Conservation (phyloP, 1,140 invertebrate genomes). For the Sminthurides bifidus region DNA sequence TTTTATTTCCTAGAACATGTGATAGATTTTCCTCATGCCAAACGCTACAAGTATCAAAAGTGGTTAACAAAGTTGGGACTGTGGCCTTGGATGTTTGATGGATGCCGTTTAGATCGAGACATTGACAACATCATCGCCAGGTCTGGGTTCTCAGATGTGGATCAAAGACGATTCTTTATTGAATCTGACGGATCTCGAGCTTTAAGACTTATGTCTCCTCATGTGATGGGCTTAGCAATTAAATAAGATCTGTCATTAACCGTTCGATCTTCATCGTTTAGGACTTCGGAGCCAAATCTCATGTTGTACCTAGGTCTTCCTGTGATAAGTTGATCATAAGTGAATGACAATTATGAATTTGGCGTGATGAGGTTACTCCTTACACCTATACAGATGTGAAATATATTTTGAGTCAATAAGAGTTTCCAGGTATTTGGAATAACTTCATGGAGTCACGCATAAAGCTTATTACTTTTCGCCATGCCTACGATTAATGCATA, state of each 20-base stretch:
- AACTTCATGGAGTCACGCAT: too few relatives aligned
- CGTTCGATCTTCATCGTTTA: not conserved
- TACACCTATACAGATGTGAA: too few relatives aligned
- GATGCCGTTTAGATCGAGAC: conserved; percentile 32
- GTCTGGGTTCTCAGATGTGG: conserved; percentile 28
- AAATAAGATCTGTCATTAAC: conserved; percentile 16
- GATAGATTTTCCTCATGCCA: conserved; percentile 12
- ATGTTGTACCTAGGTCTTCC: too few relatives aligned
- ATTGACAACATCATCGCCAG: conserved; percentile 18
- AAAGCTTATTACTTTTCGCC: too few relatives aligned
- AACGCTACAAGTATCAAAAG: conserved; percentile 25
- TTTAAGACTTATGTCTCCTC: conserved; percentile 15
- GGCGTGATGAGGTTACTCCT: too few relatives aligned
- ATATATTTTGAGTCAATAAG: too few relatives aligned
- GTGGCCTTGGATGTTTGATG: conserved; percentile 33
- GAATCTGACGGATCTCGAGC: conserved; percentile 7
- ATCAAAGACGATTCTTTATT: conserved; percentile 27
- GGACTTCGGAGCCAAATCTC: too few relatives aligned
- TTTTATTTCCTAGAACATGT: conserved; percentile 35
- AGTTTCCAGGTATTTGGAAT: too few relatives aligned
- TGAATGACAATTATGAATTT: too few relatives aligned
- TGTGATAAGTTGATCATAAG: too few relatives aligned
- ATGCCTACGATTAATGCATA: too few relatives aligned
- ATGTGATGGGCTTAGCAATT: conserved; percentile 26
- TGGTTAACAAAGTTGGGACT: conserved; percentile 22